These are phyloP conservation scores for Phocides pigmalion DNA, from an alignment of 1,140 invertebrate species.

Conservation along the genomic window DNA sequence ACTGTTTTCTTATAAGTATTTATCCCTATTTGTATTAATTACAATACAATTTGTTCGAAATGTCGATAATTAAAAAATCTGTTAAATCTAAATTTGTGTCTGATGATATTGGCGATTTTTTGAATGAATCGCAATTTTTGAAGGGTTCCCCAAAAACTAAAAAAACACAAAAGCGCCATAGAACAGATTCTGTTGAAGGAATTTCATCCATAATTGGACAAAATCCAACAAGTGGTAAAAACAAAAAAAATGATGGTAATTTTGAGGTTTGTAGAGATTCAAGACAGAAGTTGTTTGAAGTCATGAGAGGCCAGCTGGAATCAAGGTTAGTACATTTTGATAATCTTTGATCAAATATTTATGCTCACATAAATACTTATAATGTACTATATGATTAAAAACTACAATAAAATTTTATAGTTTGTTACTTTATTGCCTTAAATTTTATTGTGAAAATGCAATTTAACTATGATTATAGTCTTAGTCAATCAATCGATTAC, in stretches of 20 bases:
- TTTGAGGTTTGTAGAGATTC: constrained; percentile 52
- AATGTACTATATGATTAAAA: not conserved
- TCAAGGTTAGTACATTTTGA: constrained; percentile 46
- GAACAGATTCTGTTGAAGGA: constrained; percentile 43
- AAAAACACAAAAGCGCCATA: constrained; percentile 53
- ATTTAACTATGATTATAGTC: too few relatives aligned
- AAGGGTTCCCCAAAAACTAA: constrained; percentile 58
- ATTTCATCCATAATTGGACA: constrained; percentile 45
- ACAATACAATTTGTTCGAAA: constrained; percentile 34
- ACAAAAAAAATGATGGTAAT: constrained; percentile 49
- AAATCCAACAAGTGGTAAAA: constrained; percentile 48
- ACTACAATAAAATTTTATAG: too few relatives aligned
- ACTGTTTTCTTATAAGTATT: too few relatives aligned
- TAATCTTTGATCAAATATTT: not conserved
- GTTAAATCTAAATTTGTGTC: constrained; percentile 57
- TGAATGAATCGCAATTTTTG: constrained; percentile 59
- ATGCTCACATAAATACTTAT: too few relatives aligned
- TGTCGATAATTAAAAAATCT: constrained; percentile 54
- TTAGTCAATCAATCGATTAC: not conserved
- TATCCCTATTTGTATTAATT: not conserved
- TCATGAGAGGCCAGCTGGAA: constrained; percentile 55
- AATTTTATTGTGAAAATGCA: too few relatives aligned
- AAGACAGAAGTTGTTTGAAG: constrained; percentile 55
- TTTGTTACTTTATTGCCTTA: too few relatives aligned
- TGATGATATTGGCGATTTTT: constrained; percentile 58